These are phyloP conservation scores for Neodiprion fabricii DNA, from an alignment of 1,140 invertebrate species.

Conservation along the genomic window DNA sequence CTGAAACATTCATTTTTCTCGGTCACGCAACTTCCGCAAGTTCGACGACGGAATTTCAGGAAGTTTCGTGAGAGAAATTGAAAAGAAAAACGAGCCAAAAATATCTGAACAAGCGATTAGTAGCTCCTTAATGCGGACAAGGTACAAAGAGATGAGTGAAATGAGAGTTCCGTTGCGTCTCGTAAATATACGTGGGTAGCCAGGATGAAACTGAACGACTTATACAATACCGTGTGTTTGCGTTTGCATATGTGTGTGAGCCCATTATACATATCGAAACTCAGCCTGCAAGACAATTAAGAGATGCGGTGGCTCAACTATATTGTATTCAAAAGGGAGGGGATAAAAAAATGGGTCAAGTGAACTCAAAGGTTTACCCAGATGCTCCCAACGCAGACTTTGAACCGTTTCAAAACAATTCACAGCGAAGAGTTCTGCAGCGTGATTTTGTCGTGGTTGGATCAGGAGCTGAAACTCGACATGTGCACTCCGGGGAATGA, in stretches of 20 bases:
- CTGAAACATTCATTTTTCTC: no score
- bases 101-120: no score
- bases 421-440: neutral
- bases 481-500: neutral
- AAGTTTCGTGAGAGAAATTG: no score
- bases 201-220: neutral
- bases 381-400: conserved; percentile 4
- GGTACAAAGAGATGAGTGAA: neutral
- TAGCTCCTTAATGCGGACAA: no score
- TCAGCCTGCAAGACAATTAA: neutral
- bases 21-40: no score
- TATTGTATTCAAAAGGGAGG: neutral
- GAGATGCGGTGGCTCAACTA: neutral
- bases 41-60: no score
- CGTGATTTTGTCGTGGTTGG: neutral
- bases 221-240: neutral
- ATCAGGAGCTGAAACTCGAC: no score
- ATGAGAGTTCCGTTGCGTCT: conserved; percentile 5
- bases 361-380: neutral
- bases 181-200: neutral
- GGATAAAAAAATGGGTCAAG: neutral
- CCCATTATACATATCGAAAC: neutral
- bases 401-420: neutral
- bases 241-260: neutral
- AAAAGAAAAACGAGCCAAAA: no score